A percentile compares a stretch with the other conserved stretches of the same genome.
Conservation (phyloP, 2,797 vertebrate genomes). For the Pangasius krempfi region DNA sequence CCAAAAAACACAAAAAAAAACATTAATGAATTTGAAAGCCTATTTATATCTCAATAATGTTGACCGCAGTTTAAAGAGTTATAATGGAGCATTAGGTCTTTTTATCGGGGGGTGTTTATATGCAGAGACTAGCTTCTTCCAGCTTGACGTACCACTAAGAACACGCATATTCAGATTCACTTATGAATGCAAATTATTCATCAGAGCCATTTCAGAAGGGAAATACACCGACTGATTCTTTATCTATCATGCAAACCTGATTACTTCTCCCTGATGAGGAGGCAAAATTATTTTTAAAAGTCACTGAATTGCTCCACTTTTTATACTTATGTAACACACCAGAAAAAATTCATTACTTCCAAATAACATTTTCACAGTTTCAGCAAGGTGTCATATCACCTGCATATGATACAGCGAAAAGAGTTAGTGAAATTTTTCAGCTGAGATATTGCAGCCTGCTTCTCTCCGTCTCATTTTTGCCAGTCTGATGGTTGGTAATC, state of each 20-base stretch:
- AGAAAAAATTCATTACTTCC: background rate
- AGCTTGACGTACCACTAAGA: background rate
- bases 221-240: background rate
- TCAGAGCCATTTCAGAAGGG: background rate
- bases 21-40: background rate
- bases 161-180: conserved; percentile 24
- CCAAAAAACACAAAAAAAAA: background rate
- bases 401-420: background rate
- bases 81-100: conserved; percentile 1
- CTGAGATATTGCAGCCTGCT: background rate
- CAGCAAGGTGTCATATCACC: background rate
- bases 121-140: background rate
- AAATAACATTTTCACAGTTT: conserved; percentile 4
- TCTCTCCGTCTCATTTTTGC: conserved; percentile 12
- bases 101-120: conserved; percentile 2
- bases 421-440: conserved; percentile 1
- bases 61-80: conserved; percentile 6
- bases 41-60: conserved; percentile 13
- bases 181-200: conserved; percentile 37
- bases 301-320: conserved; percentile 16
- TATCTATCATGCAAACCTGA: conserved; percentile 20
- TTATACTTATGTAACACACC: conserved; percentile 26
- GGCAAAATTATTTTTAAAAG: conserved; percentile 4
- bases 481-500: conserved; percentile 59
- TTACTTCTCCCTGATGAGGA: conserved; percentile 10